Percentiles rank a stretch among this genome's conserved stretches.
Evolutionary conservation across 2,113 vertebrate species (phyloP).

Genomic region (Microcebus murinus): DNA sequence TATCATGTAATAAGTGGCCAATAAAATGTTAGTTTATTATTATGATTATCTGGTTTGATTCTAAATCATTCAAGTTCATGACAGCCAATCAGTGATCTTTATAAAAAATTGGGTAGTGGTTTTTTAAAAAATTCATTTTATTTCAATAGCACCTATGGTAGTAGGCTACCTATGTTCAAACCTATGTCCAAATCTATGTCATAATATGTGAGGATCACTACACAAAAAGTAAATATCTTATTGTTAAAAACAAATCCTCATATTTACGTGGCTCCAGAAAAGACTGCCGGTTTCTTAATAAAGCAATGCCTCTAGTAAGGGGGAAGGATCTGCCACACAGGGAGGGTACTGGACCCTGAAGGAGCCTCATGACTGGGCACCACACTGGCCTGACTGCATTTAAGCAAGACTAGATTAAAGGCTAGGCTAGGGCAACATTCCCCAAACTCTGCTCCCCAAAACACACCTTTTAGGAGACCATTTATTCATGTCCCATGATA

Average conservation of each 20-base stretch:
- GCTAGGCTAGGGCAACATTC: neutral
- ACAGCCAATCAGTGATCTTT: neutral
- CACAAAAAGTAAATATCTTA: neutral
- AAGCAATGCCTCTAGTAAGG: neutral
- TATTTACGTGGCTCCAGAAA: neutral
- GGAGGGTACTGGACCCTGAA: too few relatives aligned
- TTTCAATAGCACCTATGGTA: neutral
- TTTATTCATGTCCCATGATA: neutral
- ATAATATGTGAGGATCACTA: neutral
- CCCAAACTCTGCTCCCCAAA: neutral
- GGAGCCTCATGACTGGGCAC: neutral
- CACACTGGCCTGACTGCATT: neutral
- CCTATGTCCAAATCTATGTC: neutral
- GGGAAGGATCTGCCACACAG: accelerated
- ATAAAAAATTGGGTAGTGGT: neutral
- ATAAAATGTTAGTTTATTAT: neutral
- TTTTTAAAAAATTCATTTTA: neutral
- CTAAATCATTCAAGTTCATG: neutral
- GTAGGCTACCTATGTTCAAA: neutral
- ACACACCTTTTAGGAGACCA: neutral
- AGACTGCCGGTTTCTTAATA: neutral
- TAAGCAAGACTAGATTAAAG: neutral
- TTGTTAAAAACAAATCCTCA: neutral
- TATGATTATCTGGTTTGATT: neutral
- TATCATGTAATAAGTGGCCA: neutral